Evolutionary conservation across 2,888 invertebrate species (phyloP), one percentile per base, ranked within the genome.

Genomic region (Drosophila hawaiiensis): DNA sequence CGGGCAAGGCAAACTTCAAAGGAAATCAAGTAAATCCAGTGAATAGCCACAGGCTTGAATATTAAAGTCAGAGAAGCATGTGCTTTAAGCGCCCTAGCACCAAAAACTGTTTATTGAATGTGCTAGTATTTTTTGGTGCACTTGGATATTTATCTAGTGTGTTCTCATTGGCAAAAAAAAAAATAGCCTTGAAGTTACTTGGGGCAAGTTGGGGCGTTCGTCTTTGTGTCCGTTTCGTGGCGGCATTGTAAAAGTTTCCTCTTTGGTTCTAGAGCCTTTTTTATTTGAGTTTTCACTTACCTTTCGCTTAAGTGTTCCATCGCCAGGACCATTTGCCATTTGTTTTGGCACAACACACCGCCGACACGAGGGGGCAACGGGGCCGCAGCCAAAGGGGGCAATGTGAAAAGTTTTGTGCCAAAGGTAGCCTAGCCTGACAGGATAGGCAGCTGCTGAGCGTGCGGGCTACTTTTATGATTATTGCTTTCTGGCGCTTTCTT

Each of bases 201-300:
- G 58, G 56, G 65, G 61, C 58, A 74, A 66, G 49, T 68, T 70
- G 41, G 64, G 35, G 56, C 60, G 53, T 43, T 58, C 43, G 58
- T 43, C 58, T 64, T 65, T 55, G 61, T 68, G 68, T 65, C 53
- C 66, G 55, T 25, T 56, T 71, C 68, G 73, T 77, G 25, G 80
- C 68, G 62, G 62, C 85, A 85, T 86, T 86, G 84, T 81, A 74
- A 86, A 84, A 84, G 78, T 83, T 83, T 80, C 68, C 60, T 62
- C 83, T 59, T 62, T 55, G 52, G 33, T 31, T 60, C 59, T 64
- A 39, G 39, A 58, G 78, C 67, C 61, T 70, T 81, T 86, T 84
- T 84, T 84, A 87, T 84, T 84, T 84, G 83, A 84, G 83, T 84
- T 84, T 84, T 83, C 83, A 83, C 83, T 83, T 83, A 83, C 87